These are phyloP conservation scores for Ciconia maguari DNA, from an alignment of 2,113 vertebrate genomes.

Conservation along the genomic window DNA sequence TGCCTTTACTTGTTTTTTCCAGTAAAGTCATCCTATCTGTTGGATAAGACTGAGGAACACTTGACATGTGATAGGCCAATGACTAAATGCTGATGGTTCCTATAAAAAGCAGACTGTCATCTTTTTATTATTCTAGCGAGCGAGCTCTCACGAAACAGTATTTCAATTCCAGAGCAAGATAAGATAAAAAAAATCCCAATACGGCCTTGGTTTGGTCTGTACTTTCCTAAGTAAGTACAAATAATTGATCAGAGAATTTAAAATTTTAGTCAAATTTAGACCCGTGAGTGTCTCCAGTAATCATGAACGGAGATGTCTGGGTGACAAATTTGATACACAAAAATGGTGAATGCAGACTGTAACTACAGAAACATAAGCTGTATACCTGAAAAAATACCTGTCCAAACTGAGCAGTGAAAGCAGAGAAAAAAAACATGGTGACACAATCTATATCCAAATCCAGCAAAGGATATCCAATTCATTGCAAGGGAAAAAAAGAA, in stretches of 20 bases:
- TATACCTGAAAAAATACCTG: background rate
- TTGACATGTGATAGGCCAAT: background rate
- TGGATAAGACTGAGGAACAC: background rate
- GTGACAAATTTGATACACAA: background rate
- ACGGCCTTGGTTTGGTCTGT: background rate
- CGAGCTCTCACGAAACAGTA: background rate
- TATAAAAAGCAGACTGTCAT: background rate
- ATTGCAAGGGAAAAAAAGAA: background rate
- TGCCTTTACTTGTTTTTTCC: slow-evolving; percentile 10
- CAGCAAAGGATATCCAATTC: background rate
- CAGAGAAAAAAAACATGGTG: background rate
- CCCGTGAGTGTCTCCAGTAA: background rate
- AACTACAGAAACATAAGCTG: background rate
- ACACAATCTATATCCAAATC: background rate
- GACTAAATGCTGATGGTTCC: background rate
- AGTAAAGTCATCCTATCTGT: background rate
- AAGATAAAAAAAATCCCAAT: background rate
- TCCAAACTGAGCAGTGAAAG: background rate
- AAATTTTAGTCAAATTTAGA: background rate
- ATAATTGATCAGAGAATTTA: background rate
- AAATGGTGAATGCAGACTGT: background rate
- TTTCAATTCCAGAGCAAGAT: background rate
- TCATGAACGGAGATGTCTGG: background rate
- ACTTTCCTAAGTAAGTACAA: background rate
- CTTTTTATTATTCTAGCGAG: background rate